Conservation (phyloP, 1,140 invertebrate species). For the Gerris buenoi region DNA sequence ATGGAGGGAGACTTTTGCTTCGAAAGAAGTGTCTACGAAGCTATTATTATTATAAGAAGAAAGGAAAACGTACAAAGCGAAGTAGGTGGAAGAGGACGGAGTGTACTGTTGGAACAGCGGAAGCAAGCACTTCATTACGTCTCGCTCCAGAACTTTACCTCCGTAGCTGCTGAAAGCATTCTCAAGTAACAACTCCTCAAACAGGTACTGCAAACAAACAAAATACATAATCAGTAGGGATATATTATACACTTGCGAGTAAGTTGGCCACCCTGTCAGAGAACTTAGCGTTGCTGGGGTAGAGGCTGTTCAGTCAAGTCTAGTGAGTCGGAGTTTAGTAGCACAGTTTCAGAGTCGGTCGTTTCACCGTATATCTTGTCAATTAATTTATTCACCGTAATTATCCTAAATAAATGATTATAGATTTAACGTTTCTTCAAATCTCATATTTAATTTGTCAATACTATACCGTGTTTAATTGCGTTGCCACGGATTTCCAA, state of each 20-base stretch:
- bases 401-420: neutral
- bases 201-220: slow-evolving; percentile 44
- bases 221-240: too few relatives aligned
- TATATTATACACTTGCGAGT: too few relatives aligned
- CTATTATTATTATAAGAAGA: too few relatives aligned
- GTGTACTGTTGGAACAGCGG: slow-evolving; percentile 73
- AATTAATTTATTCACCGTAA: neutral
- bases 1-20: too few relatives aligned
- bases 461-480: slow-evolving; percentile 45
- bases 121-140: slow-evolving; percentile 70
- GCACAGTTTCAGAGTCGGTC: too few relatives aligned
- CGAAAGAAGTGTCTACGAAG: too few relatives aligned
- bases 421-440: neutral
- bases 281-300: too few relatives aligned
- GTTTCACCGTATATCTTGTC: neutral
- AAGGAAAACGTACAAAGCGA: neutral
- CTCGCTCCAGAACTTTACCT: slow-evolving; percentile 69
- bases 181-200: slow-evolving; percentile 56
- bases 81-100: slow-evolving; percentile 29
- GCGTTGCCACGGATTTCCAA: slow-evolving; percentile 47
- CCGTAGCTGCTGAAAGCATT: slow-evolving; percentile 71
- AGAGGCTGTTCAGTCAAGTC: too few relatives aligned
- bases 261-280: too few relatives aligned
- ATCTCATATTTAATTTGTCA: neutral
- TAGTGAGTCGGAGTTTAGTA: too few relatives aligned